These are phyloP conservation scores for Ciona savignyi DNA, from an alignment of 23 tunicate species.

Conservation along the genomic window DNA sequence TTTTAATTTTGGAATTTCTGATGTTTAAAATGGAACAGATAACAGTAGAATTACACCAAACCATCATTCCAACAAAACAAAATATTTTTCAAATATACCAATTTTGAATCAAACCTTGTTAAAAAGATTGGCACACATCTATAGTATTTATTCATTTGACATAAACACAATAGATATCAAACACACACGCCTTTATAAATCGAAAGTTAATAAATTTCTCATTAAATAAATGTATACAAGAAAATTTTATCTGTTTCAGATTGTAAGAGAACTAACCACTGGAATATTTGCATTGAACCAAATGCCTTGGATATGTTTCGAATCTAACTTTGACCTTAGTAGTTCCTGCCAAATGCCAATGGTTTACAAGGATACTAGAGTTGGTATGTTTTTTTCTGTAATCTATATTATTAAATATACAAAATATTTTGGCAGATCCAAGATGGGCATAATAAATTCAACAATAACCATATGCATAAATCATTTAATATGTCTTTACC, in stretches of 20 bases:
- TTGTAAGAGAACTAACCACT: conserved; percentile 28
- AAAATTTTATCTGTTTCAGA: conserved; percentile 2
- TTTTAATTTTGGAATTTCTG: not conserved
- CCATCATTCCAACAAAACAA: no score
- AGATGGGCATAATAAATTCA: not conserved
- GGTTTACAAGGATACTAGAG: conserved; percentile 39
- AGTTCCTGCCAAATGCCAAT: conserved; percentile 35
- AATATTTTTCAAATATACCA: no score
- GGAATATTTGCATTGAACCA: conserved; percentile 49
- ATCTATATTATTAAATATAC: not conserved
- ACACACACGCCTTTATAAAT: no score
- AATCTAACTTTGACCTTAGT: conserved; percentile 28
- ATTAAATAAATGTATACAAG: not conserved
- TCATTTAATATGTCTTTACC: no score
- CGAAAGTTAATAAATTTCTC: not conserved
- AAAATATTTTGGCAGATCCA: not conserved
- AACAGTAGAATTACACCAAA: no score
- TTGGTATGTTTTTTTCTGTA: conserved; percentile 13
- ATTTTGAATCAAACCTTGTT: no score
- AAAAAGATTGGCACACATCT: no score
- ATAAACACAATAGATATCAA: no score
- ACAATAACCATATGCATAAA: no score
- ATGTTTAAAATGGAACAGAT: not conserved
- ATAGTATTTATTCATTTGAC: no score
- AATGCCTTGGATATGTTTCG: conserved; percentile 31